Evolutionary conservation across 2,797 vertebrate genomes (phyloP), one percentile per base, ranked within the genome.

Genomic region (Cercopithecus petaurista): DNA sequence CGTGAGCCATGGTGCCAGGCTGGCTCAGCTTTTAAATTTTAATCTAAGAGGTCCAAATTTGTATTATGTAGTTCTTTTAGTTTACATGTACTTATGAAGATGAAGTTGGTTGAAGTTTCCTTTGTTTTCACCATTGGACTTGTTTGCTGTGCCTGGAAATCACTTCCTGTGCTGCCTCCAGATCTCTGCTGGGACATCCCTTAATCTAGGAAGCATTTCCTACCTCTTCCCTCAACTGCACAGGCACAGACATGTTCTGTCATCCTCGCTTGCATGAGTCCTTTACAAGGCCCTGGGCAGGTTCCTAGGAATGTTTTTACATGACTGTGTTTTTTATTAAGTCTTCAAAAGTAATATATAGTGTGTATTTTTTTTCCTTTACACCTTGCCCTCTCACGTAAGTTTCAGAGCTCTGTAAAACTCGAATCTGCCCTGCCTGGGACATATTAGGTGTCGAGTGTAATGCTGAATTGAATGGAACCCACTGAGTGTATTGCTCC

Each of bases 301-400:
- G 57, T 57, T 50, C 41, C 11, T 88, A 55, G 57, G 46, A 88
- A 76, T 64, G 24, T 79, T 77, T 80, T 92, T 80, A 30, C 2
- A 17, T 26, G 57, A 13, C 88, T 85, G 19, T 13, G 24, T 55
- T 91, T 76, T 95, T 46, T 21, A 41, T 82, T 88, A 90, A 39
- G n/a, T 21, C 73, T 93, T 84, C 79, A 39, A 55, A 94, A 93
- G 21, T 89, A 64, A 92, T 43, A 33, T 57, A 33, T 67, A 57
- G 14, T 70, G 7, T 76, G 4, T 61, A 7, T 70, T 46, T 82
- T 73, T 83, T 26, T 2, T 8, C 26, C 26, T 15, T 80, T 86
- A 41, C 21, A 1, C 12, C 6, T 28, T 10, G 0, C 2, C 1
- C 22, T 0, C 2, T 26, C 30, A 30, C 15, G 0, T 64, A 46